Evolutionary conservation across 1,140 invertebrate genomes (phyloP).

Genomic region (Sycobia sp.): DNA sequence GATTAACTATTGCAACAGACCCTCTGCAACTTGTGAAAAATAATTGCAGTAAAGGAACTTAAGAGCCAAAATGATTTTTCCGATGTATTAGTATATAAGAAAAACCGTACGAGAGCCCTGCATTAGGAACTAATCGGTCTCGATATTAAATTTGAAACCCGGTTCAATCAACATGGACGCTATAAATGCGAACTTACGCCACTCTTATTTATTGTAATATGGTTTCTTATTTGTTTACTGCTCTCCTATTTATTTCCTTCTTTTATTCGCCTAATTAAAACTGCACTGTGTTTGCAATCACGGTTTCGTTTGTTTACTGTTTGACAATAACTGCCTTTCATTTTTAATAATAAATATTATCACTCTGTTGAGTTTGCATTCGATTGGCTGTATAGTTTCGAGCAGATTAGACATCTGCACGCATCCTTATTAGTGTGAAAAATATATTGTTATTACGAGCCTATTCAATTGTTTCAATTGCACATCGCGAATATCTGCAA

Average conservation of each 20-base stretch:
- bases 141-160: constrained; percentile 21
- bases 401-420: constrained; percentile 44
- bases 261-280: constrained; percentile 47
- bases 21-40: constrained; percentile 16
- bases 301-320: constrained; percentile 48
- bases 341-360: constrained; percentile 60
- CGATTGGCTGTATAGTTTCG: constrained; percentile 61
- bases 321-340: constrained; percentile 47
- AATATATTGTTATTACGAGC: constrained; percentile 52
- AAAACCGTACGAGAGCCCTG: constrained; percentile 32
- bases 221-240: constrained; percentile 39
- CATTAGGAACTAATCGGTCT: constrained; percentile 36
- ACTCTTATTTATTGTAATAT: constrained; percentile 49
- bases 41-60: constrained; percentile 8
- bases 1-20: constrained; percentile 29
- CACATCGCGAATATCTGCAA: constrained; percentile 56
- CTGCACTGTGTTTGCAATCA: constrained; percentile 59
- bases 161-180: constrained; percentile 26
- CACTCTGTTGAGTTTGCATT: constrained; percentile 58
- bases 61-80: too few relatives aligned
- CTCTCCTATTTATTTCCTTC: constrained; percentile 23
- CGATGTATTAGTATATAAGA: constrained; percentile 19
- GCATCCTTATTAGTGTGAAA: constrained; percentile 49
- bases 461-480: constrained; percentile 51
- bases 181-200: constrained; percentile 20